These are phyloP conservation scores for Anguilla megastoma DNA, from an alignment of 2,797 vertebrate genomes.

Conservation along the genomic window DNA sequence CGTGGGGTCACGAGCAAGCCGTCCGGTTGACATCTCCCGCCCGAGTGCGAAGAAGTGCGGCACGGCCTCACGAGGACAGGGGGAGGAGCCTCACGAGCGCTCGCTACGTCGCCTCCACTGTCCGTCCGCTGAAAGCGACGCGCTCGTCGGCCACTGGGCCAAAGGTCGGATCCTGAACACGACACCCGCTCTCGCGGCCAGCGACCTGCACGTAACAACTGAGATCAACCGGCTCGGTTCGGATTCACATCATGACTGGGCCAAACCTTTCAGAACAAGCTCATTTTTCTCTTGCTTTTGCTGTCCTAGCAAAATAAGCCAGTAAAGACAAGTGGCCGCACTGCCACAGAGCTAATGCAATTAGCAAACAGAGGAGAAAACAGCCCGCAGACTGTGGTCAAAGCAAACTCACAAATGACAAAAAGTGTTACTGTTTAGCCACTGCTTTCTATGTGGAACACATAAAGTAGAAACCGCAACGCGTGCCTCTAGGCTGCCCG, in stretches of 20 bases:
- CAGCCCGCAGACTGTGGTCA: slow-evolving; percentile 33
- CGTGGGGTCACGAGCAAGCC: not conserved
- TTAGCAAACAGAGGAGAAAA: slow-evolving; percentile 33
- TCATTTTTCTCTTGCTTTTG: slow-evolving; percentile 12
- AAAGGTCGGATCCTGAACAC: not conserved
- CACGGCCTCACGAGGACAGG: not conserved
- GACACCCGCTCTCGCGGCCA: not conserved
- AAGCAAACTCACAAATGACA: slow-evolving; percentile 2
- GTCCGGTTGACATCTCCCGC: not conserved
- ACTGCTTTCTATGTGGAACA: not conserved
- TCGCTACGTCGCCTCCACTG: not conserved
- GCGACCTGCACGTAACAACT: not conserved
- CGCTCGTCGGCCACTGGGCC: not conserved
- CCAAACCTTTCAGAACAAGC: not conserved
- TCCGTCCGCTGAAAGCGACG: not conserved
- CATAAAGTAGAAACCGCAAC: not conserved
- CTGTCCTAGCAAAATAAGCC: slow-evolving; percentile 15
- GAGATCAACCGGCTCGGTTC: too few relatives aligned
- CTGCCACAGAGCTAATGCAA: not conserved
- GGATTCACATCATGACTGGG: not conserved
- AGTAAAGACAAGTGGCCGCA: slow-evolving; percentile 19
- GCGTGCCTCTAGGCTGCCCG: slow-evolving; percentile 6
- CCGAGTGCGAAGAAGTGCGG: not conserved
- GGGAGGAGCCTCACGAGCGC: not conserved
- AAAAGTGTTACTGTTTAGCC: slow-evolving; percentile 8